Conservation (phyloP, 2,113 vertebrate genomes). For the Malurus cyaneus region DNA sequence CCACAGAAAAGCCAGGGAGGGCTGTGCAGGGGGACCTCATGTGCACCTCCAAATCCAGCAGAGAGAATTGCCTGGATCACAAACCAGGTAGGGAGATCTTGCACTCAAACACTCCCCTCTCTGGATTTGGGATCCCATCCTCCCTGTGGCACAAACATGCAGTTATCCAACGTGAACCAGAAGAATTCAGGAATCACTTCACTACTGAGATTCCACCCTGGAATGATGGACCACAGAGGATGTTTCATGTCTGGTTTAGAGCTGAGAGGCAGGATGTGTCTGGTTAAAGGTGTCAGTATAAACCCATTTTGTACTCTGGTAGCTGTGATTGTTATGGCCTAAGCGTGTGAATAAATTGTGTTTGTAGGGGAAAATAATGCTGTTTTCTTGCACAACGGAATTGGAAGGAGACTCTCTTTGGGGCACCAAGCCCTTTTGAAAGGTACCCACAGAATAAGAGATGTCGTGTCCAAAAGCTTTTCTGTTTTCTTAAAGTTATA, state of each 20-base stretch:
- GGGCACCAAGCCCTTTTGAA: neutral
- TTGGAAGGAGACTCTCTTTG: neutral
- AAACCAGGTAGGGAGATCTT: neutral
- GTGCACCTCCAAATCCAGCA: neutral
- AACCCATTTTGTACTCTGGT: neutral
- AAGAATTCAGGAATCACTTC: neutral
- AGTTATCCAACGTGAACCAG: fast-evolving
- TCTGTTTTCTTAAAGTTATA: neutral
- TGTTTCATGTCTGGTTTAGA: neutral
- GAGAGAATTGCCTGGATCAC: neutral
- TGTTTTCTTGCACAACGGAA: neutral
- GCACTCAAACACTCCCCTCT: neutral
- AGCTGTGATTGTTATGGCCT: neutral
- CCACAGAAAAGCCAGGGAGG: neutral
- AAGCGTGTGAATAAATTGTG: neutral
- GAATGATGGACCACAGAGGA: neutral
- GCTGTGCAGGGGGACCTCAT: neutral
- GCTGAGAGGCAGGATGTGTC: neutral
- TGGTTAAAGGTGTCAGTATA: neutral
- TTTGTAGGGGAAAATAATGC: neutral
- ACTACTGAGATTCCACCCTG: neutral
- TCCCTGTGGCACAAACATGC: no score
- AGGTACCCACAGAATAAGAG: neutral
- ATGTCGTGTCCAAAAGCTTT: neutral
- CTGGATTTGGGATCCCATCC: neutral